These are phyloP conservation scores for Lytechinus variegatus DNA, from an alignment of 35 echinoderm and acorn worm species.

Conservation along the genomic window DNA sequence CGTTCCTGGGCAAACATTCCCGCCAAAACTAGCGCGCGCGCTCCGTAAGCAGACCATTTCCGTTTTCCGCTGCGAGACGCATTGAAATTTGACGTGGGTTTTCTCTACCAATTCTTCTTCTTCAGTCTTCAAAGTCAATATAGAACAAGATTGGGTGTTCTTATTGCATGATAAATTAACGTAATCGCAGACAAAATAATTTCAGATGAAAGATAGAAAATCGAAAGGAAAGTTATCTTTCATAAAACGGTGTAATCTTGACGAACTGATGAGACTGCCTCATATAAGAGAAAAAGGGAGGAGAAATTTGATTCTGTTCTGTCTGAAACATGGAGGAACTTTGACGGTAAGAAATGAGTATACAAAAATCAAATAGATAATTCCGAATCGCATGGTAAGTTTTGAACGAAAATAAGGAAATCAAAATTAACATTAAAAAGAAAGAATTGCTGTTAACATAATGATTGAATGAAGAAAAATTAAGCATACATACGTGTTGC, in stretches of 20 bases:
- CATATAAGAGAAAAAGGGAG: no score
- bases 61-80: slow-evolving; percentile 26
- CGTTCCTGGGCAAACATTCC: slow-evolving; percentile 27
- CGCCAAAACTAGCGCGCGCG: slow-evolving; percentile 49
- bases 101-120: neutral
- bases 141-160: neutral
- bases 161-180: neutral
- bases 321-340: no score
- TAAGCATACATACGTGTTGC: no score
- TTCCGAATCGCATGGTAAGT: no score
- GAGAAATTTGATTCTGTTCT: no score
- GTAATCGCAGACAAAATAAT: neutral
- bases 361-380: no score
- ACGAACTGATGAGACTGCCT: no score
- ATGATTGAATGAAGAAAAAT: no score
- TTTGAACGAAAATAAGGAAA: no score
- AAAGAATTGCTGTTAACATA: no score
- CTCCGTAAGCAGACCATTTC: slow-evolving; percentile 45
- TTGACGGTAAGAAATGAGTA: no score
- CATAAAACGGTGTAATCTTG: neutral
- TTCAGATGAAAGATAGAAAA: neutral
- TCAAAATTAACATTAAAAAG: no score
- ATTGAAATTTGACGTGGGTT: neutral
- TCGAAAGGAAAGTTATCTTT: neutral
- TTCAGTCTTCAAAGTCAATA: neutral